These are phyloP conservation scores for Drosophila guanche DNA, from an alignment of 1,140 invertebrate species.

Conservation along the genomic window DNA sequence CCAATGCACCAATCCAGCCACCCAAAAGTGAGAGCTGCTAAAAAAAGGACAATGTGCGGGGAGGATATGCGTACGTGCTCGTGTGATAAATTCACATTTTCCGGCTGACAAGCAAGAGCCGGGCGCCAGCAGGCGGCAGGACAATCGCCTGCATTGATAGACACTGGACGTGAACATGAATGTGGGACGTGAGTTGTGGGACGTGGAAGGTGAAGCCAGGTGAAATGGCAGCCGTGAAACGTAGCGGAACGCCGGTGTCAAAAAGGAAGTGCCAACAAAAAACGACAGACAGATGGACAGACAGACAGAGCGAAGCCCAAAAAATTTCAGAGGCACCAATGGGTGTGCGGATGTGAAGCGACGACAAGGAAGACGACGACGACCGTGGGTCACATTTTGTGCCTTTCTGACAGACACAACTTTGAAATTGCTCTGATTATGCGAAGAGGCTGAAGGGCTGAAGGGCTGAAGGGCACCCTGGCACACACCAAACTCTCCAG, in stretches of 20 bases:
- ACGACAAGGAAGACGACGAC: conserved; percentile 39
- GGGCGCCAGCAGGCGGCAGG: conserved; percentile 26
- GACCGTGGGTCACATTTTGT: conserved; percentile 65
- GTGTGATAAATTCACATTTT: conserved; percentile 82
- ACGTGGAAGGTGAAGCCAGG: conserved; percentile 8
- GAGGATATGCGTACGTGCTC: conserved; percentile 78
- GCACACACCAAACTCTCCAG: conserved; percentile 24
- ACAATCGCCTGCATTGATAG: conserved; percentile 72
- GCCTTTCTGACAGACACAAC: conserved; percentile 78
- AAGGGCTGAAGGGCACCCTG: conserved; percentile 7
- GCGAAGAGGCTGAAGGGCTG: conserved; percentile 17
- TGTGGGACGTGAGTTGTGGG: neutral
- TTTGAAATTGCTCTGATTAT: conserved; percentile 80
- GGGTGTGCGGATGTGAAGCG: conserved; percentile 16
- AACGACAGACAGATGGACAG: conserved; percentile 6
- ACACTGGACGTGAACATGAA: conserved; percentile 41
- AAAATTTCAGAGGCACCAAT: neutral
- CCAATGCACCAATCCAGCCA: conserved; percentile 44
- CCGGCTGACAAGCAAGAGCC: conserved; percentile 59
- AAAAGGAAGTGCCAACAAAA: conserved; percentile 72
- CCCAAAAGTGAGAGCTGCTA: neutral
- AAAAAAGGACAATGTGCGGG: conserved; percentile 38
- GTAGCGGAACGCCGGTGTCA: conserved; percentile 79
- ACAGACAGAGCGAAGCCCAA: conserved; percentile 9
- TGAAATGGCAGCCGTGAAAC: conserved; percentile 67